A percentile compares a stretch with the other conserved stretches of the same genome.
Conservation (phyloP, 2,113 vertebrate genomes). For the Parus major region DNA sequence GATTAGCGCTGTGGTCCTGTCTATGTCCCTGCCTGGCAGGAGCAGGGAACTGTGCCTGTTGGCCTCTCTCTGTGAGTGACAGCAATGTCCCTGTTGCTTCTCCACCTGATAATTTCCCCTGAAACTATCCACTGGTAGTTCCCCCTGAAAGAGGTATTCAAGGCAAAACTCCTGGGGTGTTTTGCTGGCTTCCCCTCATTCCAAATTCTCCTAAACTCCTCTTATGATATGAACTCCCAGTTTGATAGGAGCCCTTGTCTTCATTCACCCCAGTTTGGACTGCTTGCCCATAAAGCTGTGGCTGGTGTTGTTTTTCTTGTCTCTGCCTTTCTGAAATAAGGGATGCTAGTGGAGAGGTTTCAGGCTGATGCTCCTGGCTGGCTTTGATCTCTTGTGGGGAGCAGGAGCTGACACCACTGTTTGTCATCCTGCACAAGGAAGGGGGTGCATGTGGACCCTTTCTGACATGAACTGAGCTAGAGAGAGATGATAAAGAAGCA, state of each 20-base stretch:
- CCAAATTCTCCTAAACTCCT: not conserved
- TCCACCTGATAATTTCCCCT: not conserved
- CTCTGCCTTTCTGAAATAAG: not conserved
- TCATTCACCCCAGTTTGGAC: not conserved
- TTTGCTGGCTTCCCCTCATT: not conserved
- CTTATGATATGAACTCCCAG: not conserved
- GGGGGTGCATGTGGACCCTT: not conserved
- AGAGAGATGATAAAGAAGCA: not conserved
- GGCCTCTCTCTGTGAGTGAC: not conserved
- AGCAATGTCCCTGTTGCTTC: not conserved
- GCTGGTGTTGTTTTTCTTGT: not conserved
- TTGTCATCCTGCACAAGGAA: not conserved
- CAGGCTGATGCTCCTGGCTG: not conserved
- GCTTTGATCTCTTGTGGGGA: not conserved
- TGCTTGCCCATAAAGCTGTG: not conserved
- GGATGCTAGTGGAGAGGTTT: not conserved
- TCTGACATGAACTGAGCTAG: not conserved
- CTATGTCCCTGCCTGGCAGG: not conserved
- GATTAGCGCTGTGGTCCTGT: not conserved
- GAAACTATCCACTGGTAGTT: not conserved
- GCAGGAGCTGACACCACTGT: accelerated
- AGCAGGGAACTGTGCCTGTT: not conserved
- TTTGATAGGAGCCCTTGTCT: not conserved
- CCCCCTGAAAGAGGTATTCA: not conserved
- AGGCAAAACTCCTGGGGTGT: not conserved